These are phyloP conservation scores for Desmophyllum pertusum DNA, from an alignment of 92 coral and sea anemone genomes.

Conservation along the genomic window DNA sequence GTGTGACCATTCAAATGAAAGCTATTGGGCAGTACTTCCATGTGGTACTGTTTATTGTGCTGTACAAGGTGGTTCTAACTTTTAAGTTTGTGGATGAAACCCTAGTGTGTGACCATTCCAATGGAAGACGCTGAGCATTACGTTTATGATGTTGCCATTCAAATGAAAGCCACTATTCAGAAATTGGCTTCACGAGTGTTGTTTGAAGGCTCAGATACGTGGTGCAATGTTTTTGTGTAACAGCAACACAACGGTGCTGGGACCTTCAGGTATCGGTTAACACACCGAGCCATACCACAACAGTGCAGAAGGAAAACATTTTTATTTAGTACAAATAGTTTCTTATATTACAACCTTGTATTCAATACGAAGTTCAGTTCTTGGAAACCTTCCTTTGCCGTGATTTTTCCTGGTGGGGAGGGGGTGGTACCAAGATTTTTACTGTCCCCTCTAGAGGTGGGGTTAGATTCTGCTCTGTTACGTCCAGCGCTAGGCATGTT, in stretches of 20 bases:
- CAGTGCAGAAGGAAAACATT: background rate
- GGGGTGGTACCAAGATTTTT: constrained; percentile 47
- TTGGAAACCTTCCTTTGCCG: constrained; percentile 38
- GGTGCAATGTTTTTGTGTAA: no score
- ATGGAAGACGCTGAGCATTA: background rate
- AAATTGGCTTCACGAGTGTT: no score
- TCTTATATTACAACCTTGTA: background rate
- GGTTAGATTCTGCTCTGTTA: constrained; percentile 57
- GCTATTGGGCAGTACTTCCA: background rate
- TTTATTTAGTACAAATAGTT: background rate
- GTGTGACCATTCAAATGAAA: background rate
- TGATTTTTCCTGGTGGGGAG: constrained; percentile 62
- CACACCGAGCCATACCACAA: background rate
- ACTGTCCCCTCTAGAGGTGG: constrained; percentile 43
- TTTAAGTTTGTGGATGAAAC: background rate
- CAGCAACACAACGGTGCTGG: no score
- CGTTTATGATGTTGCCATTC: no score
- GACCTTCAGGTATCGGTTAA: no score
- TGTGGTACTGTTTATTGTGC: background rate
- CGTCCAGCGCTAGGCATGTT: constrained; percentile 69
- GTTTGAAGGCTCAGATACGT: no score
- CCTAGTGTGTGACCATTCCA: background rate
- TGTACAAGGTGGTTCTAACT: background rate
- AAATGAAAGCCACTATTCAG: no score
- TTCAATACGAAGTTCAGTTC: constrained; percentile 6